These are phyloP conservation scores for Bovichtus diacanthus DNA, from an alignment of 2,797 vertebrate species.

Conservation along the genomic window DNA sequence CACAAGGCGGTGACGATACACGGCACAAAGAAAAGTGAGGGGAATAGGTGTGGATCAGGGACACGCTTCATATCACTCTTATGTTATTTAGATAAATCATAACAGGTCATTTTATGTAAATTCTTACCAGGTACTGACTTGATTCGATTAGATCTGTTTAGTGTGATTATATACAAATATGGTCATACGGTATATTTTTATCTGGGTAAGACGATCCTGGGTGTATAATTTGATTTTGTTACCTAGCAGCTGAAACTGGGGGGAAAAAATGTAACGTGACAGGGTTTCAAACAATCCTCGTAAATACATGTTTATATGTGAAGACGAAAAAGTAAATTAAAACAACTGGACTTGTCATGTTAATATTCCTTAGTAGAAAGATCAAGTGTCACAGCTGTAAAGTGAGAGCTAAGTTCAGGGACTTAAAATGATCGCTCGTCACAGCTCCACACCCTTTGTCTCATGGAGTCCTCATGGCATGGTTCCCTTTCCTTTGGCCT, in stretches of 20 bases:
- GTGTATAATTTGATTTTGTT: background rate
- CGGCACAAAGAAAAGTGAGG: constrained; percentile 57
- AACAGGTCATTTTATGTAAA: background rate
- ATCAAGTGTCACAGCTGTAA: constrained; percentile 56
- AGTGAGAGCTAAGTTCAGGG: constrained; percentile 52
- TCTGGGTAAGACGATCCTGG: background rate
- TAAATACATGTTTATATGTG: background rate
- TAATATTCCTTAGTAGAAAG: constrained; percentile 30
- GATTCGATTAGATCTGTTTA: background rate
- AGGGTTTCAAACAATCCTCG: background rate
- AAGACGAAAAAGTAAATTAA: background rate
- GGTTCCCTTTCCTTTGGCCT: constrained; percentile 77
- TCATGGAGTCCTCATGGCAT: constrained; percentile 65
- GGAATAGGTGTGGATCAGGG: constrained; percentile 56
- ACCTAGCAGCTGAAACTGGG: background rate
- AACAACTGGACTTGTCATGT: background rate
- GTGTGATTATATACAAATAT: background rate
- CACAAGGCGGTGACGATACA: constrained; percentile 58
- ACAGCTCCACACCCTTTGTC: constrained; percentile 51
- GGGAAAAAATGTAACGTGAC: background rate
- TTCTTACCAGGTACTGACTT: background rate
- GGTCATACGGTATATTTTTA: background rate
- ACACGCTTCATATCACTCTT: constrained; percentile 53
- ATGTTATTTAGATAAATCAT: constrained; percentile 28
- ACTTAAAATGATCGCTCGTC: constrained; percentile 60